These are phyloP conservation scores for Thalassoma bifasciatum DNA, from an alignment of 2,113 vertebrate species.

Conservation along the genomic window DNA sequence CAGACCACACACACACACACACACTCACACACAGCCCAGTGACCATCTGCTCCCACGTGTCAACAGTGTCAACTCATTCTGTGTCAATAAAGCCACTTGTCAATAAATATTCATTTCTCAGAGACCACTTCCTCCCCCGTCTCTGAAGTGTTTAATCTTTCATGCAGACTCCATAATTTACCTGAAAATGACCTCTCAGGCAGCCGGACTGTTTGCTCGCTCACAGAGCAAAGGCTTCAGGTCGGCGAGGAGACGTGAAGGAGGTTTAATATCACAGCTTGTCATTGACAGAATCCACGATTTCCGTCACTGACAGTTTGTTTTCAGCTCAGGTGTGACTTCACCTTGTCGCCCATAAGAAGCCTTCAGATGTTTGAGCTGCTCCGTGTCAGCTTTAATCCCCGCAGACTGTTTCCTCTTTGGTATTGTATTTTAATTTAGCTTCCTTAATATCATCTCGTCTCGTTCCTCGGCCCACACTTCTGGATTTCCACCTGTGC, in stretches of 20 bases:
- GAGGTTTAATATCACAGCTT: slow-evolving; percentile 17
- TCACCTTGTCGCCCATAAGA: no score
- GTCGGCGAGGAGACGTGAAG: background rate
- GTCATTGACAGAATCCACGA: background rate
- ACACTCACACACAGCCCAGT: background rate
- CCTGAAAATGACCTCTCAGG: slow-evolving; percentile 16
- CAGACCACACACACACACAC: background rate
- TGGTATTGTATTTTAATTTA: slow-evolving; percentile 24
- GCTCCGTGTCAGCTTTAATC: background rate
- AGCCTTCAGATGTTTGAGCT: background rate
- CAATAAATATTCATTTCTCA: slow-evolving; percentile 56
- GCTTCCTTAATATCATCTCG: slow-evolving; percentile 11
- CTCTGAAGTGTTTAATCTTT: slow-evolving; percentile 40
- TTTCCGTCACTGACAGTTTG: slow-evolving; percentile 4
- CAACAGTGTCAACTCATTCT: slow-evolving; percentile 40
- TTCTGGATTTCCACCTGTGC: background rate
- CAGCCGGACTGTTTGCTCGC: background rate
- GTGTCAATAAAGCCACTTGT: slow-evolving; percentile 55
- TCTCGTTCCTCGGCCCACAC: slow-evolving; percentile 28
- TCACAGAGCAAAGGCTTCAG: background rate
- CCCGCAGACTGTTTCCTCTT: background rate
- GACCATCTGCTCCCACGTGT: slow-evolving; percentile 35
- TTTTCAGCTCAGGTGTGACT: slow-evolving; percentile 30
- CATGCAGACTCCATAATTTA: slow-evolving; percentile 46
- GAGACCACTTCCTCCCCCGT: slow-evolving; percentile 16